Conservation (phyloP, 2,113 vertebrate species). For the Xiphophorus hellerii region DNA sequence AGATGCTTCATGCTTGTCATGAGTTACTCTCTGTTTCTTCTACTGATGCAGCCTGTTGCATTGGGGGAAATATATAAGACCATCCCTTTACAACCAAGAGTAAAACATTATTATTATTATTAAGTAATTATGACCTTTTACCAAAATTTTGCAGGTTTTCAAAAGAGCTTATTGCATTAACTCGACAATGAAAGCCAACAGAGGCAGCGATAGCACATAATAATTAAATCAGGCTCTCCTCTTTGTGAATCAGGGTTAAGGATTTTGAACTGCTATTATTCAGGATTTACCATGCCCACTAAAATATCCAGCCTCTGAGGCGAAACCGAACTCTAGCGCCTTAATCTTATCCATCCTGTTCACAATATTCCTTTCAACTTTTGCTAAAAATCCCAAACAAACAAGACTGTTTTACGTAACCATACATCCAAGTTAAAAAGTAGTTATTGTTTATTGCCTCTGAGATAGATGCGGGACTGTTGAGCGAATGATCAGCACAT, state of each 20-base stretch:
- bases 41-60: background rate
- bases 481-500: conserved; percentile 55
- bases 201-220: background rate
- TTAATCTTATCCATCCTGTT: background rate
- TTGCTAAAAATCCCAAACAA: background rate
- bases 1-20: conserved; percentile 1
- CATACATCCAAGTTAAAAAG: background rate
- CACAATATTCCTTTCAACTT: background rate
- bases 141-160: too few relatives aligned
- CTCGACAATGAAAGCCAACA: background rate
- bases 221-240: background rate
- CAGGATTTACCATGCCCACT: background rate
- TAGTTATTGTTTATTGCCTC: conserved; percentile 18
- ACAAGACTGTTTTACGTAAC: background rate
- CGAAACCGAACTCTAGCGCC: background rate
- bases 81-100: too few relatives aligned
- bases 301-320: background rate
- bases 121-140: background rate
- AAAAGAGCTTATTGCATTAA: too few relatives aligned
- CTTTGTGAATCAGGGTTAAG: background rate
- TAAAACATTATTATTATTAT: background rate
- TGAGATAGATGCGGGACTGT: conserved; percentile 21
- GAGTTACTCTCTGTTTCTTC: background rate
- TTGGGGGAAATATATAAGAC: background rate
- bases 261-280: background rate